These are phyloP conservation scores for Lasioglossum lativentre DNA, from an alignment of 2,888 invertebrate species.

Conservation along the genomic window DNA sequence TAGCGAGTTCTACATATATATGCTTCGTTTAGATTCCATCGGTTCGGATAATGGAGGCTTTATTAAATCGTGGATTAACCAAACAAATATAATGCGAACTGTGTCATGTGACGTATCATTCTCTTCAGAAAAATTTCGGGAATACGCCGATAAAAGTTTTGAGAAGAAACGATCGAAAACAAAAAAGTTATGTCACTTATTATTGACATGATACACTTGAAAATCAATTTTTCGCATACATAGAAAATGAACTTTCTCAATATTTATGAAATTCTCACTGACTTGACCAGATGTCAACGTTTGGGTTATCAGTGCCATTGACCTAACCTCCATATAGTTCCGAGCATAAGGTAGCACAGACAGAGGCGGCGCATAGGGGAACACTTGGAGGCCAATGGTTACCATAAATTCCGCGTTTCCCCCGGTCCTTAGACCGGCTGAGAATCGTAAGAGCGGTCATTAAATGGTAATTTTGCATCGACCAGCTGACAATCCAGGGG, in stretches of 20 bases:
- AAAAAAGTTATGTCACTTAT: not conserved
- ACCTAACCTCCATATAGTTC: not conserved
- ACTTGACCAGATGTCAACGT: not conserved
- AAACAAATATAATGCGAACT: no score
- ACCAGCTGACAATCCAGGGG: slow-evolving; percentile 83
- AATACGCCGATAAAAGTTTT: not conserved
- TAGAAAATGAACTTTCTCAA: not conserved
- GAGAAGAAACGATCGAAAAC: not conserved
- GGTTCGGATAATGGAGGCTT: no score
- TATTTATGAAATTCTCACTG: not conserved
- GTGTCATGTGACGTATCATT: no score
- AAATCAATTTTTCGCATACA: no score
- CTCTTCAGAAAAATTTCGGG: no score
- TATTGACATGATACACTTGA: not conserved
- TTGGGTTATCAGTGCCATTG: not conserved
- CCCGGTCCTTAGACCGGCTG: not conserved
- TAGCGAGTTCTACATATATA: no score
- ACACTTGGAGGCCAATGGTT: not conserved
- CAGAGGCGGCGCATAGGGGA: not conserved
- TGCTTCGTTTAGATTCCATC: no score
- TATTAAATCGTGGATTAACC: no score
- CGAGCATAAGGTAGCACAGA: not conserved
- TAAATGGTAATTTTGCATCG: slow-evolving; percentile 55
- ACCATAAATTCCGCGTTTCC: not conserved
- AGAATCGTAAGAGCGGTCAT: slow-evolving; percentile 14